Percentiles rank a stretch among this genome's conserved stretches.
Evolutionary conservation across 2,888 invertebrate genomes (phyloP).

Genomic region (Lacanobia oleracea): DNA sequence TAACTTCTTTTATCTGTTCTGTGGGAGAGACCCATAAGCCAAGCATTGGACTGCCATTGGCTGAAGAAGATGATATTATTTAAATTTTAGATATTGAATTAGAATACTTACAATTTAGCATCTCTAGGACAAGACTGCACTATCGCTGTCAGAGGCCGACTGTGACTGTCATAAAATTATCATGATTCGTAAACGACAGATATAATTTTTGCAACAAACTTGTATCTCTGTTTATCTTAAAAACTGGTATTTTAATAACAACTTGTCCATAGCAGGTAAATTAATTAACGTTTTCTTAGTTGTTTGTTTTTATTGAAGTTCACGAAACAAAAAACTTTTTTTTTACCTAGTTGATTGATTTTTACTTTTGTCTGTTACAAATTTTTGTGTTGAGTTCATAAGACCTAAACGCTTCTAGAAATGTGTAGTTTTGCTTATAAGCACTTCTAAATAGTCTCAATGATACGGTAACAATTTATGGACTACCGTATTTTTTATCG

Average conservation of each 20-base stretch:
- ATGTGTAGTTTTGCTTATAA: too few relatives aligned
- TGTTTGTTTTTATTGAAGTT: background rate
- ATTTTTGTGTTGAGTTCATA: too few relatives aligned
- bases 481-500: too few relatives aligned
- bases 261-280: background rate
- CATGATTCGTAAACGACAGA: conserved; percentile 4
- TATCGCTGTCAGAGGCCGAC: background rate
- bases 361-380: too few relatives aligned
- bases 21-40: too few relatives aligned
- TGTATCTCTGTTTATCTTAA: conserved; percentile 30
- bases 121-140: conserved; percentile 6
- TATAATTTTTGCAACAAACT: conserved; percentile 29
- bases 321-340: background rate
- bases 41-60: too few relatives aligned
- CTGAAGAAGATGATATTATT: too few relatives aligned
- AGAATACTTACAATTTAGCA: conserved; percentile 26
- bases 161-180: background rate
- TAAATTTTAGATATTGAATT: background rate
- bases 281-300: background rate
- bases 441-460: too few relatives aligned
- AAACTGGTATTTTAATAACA: conserved; percentile 46
- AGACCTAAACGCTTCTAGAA: too few relatives aligned
- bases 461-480: too few relatives aligned
- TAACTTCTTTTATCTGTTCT: too few relatives aligned
- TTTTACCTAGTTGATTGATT: background rate